Percentiles rank a stretch among this genome's conserved stretches.
Conservation (phyloP, 2,888 invertebrate species). For the Stegophylla sp. region DNA sequence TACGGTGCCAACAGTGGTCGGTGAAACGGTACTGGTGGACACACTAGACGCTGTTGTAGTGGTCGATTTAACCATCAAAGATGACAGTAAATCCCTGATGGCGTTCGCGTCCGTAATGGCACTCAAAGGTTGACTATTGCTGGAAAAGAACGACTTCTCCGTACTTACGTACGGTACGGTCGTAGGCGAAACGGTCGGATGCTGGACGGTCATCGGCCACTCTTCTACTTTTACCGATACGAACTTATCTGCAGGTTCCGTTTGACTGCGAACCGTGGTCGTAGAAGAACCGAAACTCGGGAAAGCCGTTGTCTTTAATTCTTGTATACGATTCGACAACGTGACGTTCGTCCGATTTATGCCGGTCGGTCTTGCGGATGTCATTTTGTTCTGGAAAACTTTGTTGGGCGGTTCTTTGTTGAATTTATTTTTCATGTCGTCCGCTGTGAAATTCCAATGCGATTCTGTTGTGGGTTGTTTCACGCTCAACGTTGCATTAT, state of each 20-base stretch:
- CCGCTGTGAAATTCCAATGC: slow-evolving; percentile 15
- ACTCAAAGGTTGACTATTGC: neutral
- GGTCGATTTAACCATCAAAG: slow-evolving; percentile 26
- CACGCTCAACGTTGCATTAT: slow-evolving; percentile 3
- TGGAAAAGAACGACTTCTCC: slow-evolving; percentile 35
- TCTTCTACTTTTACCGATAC: slow-evolving; percentile 44
- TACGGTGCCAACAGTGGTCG: neutral
- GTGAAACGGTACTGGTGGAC: neutral
- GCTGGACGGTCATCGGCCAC: slow-evolving; percentile 40
- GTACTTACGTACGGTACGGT: slow-evolving; percentile 30
- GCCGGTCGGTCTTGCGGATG: slow-evolving; percentile 18
- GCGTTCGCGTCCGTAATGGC: slow-evolving; percentile 30
- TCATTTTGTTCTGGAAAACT: slow-evolving; percentile 33
- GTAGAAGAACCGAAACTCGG: slow-evolving; percentile 17
- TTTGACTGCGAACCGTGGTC: slow-evolving; percentile 10
- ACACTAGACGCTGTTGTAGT: neutral
- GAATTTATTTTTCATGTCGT: slow-evolving; percentile 36
- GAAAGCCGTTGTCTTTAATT: slow-evolving; percentile 12
- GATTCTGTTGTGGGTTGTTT: neutral
- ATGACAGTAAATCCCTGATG: slow-evolving; percentile 36
- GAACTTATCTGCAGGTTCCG: slow-evolving; percentile 28
- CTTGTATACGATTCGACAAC: slow-evolving; percentile 48
- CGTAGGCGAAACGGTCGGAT: neutral
- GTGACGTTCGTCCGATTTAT: slow-evolving; percentile 52
- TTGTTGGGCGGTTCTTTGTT: slow-evolving; percentile 2